phyloP scores from a whole-genome alignment of 2,888 invertebrate species.

The Tromatobia lineatoria region DNA sequence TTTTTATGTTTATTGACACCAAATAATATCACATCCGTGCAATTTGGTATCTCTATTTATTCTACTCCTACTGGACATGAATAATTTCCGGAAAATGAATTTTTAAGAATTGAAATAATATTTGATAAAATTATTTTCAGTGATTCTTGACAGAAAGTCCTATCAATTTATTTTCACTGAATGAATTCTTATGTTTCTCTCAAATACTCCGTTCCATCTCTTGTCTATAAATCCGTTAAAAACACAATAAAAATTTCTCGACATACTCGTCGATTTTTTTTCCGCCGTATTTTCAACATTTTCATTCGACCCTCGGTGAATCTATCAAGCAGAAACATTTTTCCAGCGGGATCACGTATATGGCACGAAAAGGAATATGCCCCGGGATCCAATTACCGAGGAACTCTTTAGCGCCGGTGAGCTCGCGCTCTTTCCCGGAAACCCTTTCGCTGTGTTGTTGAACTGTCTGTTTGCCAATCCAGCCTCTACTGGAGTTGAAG shows the following conservation, averaged over 20 bases:
- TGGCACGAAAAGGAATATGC: conserved; percentile 38
- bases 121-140: no score
- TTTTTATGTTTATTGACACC: no score
- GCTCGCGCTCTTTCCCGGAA: conserved; percentile 33
- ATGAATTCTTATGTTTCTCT: neutral
- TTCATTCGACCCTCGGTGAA: conserved; percentile 4
- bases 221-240: conserved; percentile 18
- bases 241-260: conserved; percentile 35
- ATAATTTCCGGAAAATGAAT: neutral
- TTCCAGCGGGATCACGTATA: conserved; percentile 18
- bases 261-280: conserved; percentile 18
- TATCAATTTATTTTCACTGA: neutral
- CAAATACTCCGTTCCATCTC: neutral
- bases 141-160: no score
- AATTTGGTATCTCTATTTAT: no score
- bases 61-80: neutral
- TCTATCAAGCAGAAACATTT: conserved; percentile 25
- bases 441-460: neutral
- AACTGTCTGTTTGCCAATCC: conserved; percentile 23
- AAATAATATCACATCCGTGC: no score
- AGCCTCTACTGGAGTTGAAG: neutral
- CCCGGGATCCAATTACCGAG: conserved; percentile 48
- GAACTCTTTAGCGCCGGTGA: conserved; percentile 34
- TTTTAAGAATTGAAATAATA: no score
- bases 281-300: neutral